A percentile compares a stretch with the other conserved stretches of the same genome.
These are phyloP conservation scores for Larimichthys crocea DNA, from an alignment of 2,113 vertebrate species.

Conservation along the genomic window DNA sequence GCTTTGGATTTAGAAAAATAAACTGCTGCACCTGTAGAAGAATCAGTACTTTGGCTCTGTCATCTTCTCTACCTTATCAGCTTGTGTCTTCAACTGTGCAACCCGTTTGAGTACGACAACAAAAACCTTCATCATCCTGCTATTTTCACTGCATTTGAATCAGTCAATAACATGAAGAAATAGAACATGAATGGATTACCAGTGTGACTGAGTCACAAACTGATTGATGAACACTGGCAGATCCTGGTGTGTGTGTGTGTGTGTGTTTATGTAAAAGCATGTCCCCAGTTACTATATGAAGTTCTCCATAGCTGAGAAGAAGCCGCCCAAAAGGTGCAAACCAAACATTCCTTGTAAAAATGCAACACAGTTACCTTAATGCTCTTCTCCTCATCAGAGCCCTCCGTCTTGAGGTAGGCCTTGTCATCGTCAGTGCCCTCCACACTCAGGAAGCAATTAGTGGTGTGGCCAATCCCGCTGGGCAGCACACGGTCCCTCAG, in stretches of 20 bases:
- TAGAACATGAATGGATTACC: not conserved
- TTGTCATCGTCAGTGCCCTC: conserved; percentile 97
- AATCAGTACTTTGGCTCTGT: not conserved
- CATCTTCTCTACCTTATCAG: not conserved
- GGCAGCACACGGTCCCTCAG: conserved; percentile 96
- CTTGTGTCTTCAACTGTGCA: not conserved
- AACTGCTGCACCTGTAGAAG: not conserved
- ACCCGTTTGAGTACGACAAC: not conserved
- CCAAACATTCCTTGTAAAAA: not conserved
- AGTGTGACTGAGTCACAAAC: not conserved
- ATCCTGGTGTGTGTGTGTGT: not conserved
- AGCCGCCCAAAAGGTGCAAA: not conserved
- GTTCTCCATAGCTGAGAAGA: not conserved
- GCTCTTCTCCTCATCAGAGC: conserved; percentile 96
- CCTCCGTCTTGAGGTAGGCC: conserved; percentile 96
- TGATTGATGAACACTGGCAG: not conserved
- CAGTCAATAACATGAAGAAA: not conserved
- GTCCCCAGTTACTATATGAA: not conserved
- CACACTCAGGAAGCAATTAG: conserved; percentile 98
- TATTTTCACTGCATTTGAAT: not conserved
- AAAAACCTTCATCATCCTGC: not conserved
- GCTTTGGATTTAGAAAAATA: not conserved
- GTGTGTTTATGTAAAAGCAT: not conserved
- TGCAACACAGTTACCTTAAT: conserved; percentile 87
- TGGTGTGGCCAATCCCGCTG: conserved; percentile 98